These are phyloP conservation scores for Lucilia sericata DNA, from an alignment of 1,140 invertebrate species.

Conservation along the genomic window DNA sequence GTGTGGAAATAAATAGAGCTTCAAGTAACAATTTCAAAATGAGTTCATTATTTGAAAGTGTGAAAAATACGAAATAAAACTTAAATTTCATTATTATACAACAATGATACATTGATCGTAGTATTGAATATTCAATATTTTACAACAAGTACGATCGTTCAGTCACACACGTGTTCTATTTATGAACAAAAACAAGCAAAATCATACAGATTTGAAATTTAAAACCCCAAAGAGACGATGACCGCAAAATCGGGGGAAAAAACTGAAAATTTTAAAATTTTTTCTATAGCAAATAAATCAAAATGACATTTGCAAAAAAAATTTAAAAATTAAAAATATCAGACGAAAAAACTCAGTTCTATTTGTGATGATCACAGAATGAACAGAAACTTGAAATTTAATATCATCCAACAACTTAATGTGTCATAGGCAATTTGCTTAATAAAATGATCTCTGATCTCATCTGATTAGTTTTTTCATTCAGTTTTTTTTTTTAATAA, in stretches of 20 bases:
- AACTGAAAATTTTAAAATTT: not conserved
- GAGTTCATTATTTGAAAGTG: too few relatives aligned
- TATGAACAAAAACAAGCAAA: not conserved
- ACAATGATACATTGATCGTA: not conserved
- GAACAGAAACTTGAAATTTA: not conserved
- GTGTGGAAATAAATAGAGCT: not conserved
- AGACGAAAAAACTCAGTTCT: not conserved
- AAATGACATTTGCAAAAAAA: conserved; percentile 2
- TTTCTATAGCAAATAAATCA: not conserved
- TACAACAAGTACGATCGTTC: not conserved
- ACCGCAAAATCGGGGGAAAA: not conserved
- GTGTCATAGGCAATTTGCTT: conserved; percentile 20
- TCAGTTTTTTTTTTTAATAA: not conserved
- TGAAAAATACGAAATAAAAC: not conserved
- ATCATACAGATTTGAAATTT: conserved; percentile 19
- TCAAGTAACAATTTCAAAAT: not conserved
- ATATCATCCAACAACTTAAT: not conserved
- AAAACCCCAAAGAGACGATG: not conserved
- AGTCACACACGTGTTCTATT: conserved; percentile 9
- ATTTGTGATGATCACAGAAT: not conserved
- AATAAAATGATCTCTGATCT: conserved; percentile 24
- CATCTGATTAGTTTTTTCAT: not conserved
- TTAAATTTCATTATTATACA: not conserved
- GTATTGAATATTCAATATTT: not conserved
- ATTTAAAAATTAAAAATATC: not conserved